Evolutionary conservation across 2,797 vertebrate species (phyloP), one percentile per base, ranked within the genome.

Genomic region (Hydrophis major): DNA sequence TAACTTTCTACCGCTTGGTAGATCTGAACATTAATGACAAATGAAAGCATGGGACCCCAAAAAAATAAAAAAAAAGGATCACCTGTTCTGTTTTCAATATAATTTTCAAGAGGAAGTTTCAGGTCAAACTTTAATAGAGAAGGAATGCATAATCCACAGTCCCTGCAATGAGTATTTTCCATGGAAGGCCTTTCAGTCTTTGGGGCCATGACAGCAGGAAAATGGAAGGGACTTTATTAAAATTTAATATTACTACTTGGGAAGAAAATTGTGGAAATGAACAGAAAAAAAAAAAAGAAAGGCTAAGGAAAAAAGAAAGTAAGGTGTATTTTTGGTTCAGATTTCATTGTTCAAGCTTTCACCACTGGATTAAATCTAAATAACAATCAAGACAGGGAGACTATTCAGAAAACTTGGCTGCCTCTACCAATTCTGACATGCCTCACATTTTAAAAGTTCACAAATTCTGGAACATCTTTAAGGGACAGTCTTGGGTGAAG

Each of bases 391-490:
- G 95, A 96, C 94, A 96, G 94, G 69, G 96, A 95, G 88, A 94
- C 57, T 28, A 96, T 95, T 96, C 94, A 95, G 92, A 95, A 97
- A 96, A 89, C 94, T 94, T 94, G 90, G 93, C 96, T 96, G 91
- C 50, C 0, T 93, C 93, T 92, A 94, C 95, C 95, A 96, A 95
- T 93, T 96, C 95, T 94, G 95, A 92, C 50, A 87, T 4, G 10
- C 56, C 92, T 93, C 63, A 20, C 0, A 89, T 92, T 95, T 89
- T 92, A 87, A 92, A 88, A n/a, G 1, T 59, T 57, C 6, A 89
- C 86, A 78, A 0, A 50, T 93, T 93, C 94, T 94, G 95, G 50
- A 61, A 96, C 91, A 59, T 69, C 89, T 87, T 74, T 14, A 20
- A 22, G 0, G 42, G 63, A 60, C 4, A 87, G 56, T 94, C 32